Conservation (phyloP, 2,888 invertebrate genomes). For the Calliphora vomitoria region DNA sequence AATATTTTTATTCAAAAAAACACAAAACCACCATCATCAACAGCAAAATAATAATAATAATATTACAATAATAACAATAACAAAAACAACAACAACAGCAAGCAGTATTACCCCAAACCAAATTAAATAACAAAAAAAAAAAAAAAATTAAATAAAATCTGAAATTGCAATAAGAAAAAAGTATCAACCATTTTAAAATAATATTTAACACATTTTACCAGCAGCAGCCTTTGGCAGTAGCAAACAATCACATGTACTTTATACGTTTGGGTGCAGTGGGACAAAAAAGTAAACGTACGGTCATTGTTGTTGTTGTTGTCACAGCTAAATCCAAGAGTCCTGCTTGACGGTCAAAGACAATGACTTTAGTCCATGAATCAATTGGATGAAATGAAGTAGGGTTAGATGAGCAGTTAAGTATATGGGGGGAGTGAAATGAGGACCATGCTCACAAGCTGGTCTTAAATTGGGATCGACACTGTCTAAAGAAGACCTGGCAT, state of each 20-base stretch:
- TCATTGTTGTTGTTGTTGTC: too few relatives aligned
- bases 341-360: too few relatives aligned
- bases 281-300: background rate
- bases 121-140: slow-evolving; percentile 61
- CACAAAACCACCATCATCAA: slow-evolving; percentile 57
- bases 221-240: slow-evolving; percentile 50
- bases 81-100: slow-evolving; percentile 32
- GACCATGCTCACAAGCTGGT: too few relatives aligned
- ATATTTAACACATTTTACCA: slow-evolving; percentile 67
- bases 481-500: background rate
- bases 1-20: background rate
- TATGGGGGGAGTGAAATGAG: too few relatives aligned
- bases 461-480: too few relatives aligned
- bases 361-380: too few relatives aligned
- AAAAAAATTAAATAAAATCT: background rate
- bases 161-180: slow-evolving; percentile 48
- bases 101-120: slow-evolving; percentile 50
- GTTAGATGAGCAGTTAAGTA: too few relatives aligned
- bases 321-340: too few relatives aligned
- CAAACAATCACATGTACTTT: slow-evolving; percentile 17
- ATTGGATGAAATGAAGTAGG: too few relatives aligned
- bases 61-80: slow-evolving; percentile 32
- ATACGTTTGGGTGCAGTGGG: background rate
- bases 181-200: slow-evolving; percentile 66
- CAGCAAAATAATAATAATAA: slow-evolving; percentile 53